Evolutionary conservation across 2,797 vertebrate genomes (phyloP).

Genomic region (Morelia viridis): DNA sequence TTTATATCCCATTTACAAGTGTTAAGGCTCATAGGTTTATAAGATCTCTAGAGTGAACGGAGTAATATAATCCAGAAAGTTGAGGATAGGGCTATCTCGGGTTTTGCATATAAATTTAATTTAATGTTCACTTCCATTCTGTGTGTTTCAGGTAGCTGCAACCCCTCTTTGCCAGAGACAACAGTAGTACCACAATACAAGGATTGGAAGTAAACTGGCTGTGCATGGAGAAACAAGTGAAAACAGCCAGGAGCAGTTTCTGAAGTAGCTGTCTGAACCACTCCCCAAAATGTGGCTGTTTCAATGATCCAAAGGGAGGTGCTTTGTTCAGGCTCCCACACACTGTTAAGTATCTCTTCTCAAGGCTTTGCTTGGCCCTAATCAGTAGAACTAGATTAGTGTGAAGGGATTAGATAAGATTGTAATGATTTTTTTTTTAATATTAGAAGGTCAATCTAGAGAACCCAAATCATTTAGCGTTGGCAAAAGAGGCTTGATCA

Average conservation of each 20-base stretch:
- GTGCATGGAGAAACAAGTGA: neutral
- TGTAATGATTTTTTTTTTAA: neutral
- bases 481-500: neutral
- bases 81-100: neutral
- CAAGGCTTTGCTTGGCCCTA: neutral
- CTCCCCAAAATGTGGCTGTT: neutral
- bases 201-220: neutral
- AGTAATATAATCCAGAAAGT: neutral
- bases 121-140: neutral
- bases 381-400: neutral
- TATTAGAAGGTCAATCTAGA: neutral
- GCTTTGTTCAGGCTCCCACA: neutral
- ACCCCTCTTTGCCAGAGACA: neutral
- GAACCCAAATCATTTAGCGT: neutral
- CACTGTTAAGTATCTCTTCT: neutral
- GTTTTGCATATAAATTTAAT: neutral
- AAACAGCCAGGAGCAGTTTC: neutral
- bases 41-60: neutral
- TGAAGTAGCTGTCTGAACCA: neutral
- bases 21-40: neutral
- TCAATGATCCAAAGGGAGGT: neutral
- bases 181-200: neutral
- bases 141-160: neutral
- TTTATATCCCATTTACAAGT: neutral
- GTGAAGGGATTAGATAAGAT: neutral